phyloP scores from a whole-genome alignment of 2,797 vertebrate genomes.

The Allobates femoralis region DNA sequence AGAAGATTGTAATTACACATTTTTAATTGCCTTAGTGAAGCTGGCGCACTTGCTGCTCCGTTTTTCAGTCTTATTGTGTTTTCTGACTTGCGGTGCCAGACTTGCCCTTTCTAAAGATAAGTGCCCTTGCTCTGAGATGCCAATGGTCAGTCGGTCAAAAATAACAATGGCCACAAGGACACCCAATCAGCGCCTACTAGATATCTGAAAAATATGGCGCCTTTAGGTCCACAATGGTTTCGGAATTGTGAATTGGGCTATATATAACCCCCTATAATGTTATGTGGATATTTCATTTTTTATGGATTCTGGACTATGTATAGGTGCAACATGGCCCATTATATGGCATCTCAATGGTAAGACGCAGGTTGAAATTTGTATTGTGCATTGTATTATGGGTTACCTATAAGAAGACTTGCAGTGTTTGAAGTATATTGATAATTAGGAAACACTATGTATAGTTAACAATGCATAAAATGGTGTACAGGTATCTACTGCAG shows the following conservation, averaged over 20 bases:
- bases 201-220: neutral
- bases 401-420: neutral
- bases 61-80: neutral
- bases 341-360: too few relatives aligned
- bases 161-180: neutral
- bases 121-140: neutral
- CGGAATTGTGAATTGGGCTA: neutral
- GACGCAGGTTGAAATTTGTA: neutral
- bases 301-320: too few relatives aligned
- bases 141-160: neutral
- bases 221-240: neutral
- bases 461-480: neutral
- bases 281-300: too few relatives aligned
- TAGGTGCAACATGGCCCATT: too few relatives aligned
- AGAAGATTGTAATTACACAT: neutral
- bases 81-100: neutral
- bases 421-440: neutral
- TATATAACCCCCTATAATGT: neutral
- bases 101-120: neutral
- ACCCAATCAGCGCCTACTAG: too few relatives aligned
- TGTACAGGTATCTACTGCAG: neutral
- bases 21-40: conserved; percentile 1
- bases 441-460: neutral
- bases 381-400: neutral
- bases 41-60: neutral